Conservation (phyloP, 2,888 invertebrate species). For the Masnerella sp. region DNA sequence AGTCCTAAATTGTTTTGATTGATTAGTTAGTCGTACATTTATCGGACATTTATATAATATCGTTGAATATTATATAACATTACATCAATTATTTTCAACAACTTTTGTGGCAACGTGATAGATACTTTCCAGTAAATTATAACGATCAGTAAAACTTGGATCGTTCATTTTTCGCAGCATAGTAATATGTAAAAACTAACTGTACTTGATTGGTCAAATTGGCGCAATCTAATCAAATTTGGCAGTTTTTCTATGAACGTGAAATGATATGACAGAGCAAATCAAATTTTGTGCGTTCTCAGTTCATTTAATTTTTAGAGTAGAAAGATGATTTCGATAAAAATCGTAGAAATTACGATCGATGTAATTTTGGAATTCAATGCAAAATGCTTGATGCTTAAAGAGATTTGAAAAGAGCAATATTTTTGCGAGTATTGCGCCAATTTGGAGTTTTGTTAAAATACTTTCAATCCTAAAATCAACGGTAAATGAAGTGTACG, state of each 20-base stretch:
- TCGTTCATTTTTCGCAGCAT: conserved; percentile 53
- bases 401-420: too few relatives aligned
- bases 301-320: conserved; percentile 15
- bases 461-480: conserved; percentile 64
- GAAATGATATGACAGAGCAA: background rate
- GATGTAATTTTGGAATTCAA: background rate
- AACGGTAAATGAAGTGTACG: conserved; percentile 65
- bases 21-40: conserved; percentile 23
- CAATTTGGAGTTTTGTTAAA: conserved; percentile 48
- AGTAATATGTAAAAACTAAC: conserved; percentile 76
- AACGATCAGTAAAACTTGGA: conserved; percentile 31
- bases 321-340: background rate
- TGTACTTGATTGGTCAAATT: conserved; percentile 70
- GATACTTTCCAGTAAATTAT: conserved; percentile 50
- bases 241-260: conserved; percentile 24
- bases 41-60: conserved; percentile 4
- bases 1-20: conserved; percentile 44
- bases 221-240: conserved; percentile 69
- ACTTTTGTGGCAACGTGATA: conserved; percentile 20
- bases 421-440: too few relatives aligned
- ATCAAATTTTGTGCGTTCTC: conserved; percentile 31
- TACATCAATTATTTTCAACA: conserved; percentile 36
- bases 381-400: conserved; percentile 3
- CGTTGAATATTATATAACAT: conserved; percentile 4
- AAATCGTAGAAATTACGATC: background rate